Base-by-base conservation (phyloP, 2,888 invertebrate genomes). In the Eledona agricola region DNA sequence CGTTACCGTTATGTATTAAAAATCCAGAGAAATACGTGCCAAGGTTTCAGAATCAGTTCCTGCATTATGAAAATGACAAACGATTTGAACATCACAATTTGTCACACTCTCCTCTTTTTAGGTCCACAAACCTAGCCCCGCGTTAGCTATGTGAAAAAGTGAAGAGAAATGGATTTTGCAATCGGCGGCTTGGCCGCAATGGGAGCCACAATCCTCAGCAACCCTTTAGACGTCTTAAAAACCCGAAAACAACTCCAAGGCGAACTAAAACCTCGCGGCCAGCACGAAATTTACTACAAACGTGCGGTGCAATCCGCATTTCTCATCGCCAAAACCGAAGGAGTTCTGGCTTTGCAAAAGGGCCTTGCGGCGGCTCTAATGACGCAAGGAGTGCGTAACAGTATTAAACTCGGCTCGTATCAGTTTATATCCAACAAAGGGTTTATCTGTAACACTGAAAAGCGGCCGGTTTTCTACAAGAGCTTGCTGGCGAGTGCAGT, bases 321-420 rank as follows among this genome's bases (percentile, higher is more conserved):
- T 60, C 83, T 89, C 0, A 88, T 96, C 23, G 88, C 84, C 0
- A 84, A 83, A 64, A 86, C 85, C 40, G 96, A 96, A 71, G 96
- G 96, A 0, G 57, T 91, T 0, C 53, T 81, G 1, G 91, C 93
- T 0, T 73, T 92, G 34, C 90, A 90, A 67, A 87, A 85, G 61
- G 96, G 96, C 0, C 78, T 96, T 1, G 83, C 84, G 0, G 90
- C 96, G 0, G 95, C 94, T 35, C 75, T 96, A 5, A 86, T 87
- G 58, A 93, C 94, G 75, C 96, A 96, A 76, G 86, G 93, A 67
- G 85, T 87, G 54, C 83, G 96, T 71, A 96, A 96, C 74, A 90
- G 92, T 6, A 82, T 72, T 7, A 51, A 70, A 52, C 23, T 90
- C 64, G 91, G 92, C 10, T 81, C 85, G 13, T 93, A 87, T 72